Conservation (phyloP, 1,140 invertebrate species). For the Maniola jurtina region DNA sequence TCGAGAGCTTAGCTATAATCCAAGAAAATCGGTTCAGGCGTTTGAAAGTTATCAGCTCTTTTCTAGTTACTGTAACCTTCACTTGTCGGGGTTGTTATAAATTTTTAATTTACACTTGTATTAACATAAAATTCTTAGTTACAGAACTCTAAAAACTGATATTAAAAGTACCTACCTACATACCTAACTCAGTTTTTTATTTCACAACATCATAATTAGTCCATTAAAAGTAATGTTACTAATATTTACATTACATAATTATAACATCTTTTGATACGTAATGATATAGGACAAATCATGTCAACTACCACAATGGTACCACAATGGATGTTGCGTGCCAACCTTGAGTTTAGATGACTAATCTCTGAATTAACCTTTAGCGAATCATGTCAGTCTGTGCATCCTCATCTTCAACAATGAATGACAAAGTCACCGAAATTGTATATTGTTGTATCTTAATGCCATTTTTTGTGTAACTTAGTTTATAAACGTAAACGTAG, state of each 20-base stretch:
- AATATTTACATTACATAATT: conserved; percentile 10
- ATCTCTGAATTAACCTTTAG: conserved; percentile 40
- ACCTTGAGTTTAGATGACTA: conserved; percentile 32
- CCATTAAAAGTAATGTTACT: conserved; percentile 2
- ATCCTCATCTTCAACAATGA: conserved; percentile 29
- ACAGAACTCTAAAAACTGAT: too few relatives aligned
- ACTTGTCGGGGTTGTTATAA: too few relatives aligned
- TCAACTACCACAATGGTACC: conserved; percentile 8
- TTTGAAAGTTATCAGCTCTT: too few relatives aligned
- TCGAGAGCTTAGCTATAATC: too few relatives aligned
- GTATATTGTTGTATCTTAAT: background rate
- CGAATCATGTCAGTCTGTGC: conserved; percentile 31
- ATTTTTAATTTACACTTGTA: too few relatives aligned
- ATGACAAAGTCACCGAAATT: conserved; percentile 15
- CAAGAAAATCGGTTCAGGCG: too few relatives aligned
- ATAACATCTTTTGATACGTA: conserved; percentile 23
- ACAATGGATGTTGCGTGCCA: conserved; percentile 23
- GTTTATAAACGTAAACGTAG: background rate
- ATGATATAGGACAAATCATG: conserved; percentile 27
- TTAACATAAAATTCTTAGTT: too few relatives aligned
- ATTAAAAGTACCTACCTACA: too few relatives aligned
- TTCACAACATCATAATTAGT: conserved; percentile 2
- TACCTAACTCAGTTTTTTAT: background rate
- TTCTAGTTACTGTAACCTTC: too few relatives aligned
- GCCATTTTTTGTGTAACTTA: background rate